Evolutionary conservation across 2,888 invertebrate genomes (phyloP).

Genomic region (Myathropa florea): DNA sequence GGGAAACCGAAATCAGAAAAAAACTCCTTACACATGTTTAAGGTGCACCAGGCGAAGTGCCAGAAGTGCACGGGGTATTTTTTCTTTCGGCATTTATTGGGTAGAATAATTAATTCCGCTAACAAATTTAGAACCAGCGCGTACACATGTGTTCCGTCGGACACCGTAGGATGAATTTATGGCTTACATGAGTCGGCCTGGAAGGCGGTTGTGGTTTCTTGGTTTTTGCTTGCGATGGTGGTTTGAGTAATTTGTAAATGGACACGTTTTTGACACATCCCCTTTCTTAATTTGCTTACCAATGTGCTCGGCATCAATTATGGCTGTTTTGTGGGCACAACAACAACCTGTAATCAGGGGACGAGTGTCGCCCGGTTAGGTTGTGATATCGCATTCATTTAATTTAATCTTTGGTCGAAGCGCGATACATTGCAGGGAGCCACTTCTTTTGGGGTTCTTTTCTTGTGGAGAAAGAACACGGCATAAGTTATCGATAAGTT

Average conservation of each 20-base stretch:
- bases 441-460: too few species aligned
- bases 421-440: too few species aligned
- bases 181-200: conserved; percentile 26
- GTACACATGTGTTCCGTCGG: conserved; percentile 17
- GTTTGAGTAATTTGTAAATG: conserved; percentile 48
- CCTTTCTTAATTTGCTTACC: conserved; percentile 9
- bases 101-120: conserved; percentile 54
- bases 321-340: background rate
- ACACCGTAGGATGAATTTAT: conserved; percentile 48
- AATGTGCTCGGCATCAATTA: conserved; percentile 21
- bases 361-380: too few species aligned
- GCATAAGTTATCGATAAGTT: too few species aligned
- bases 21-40: conserved; percentile 39
- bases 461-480: too few species aligned
- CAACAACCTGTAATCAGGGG: too few species aligned
- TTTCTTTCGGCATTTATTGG: conserved; percentile 8
- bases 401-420: too few species aligned
- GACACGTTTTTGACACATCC: conserved; percentile 56
- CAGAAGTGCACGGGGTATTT: conserved; percentile 5
- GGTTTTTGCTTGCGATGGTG: background rate
- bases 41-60: conserved; percentile 54
- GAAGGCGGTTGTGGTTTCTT: background rate
- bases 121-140: conserved; percentile 37
- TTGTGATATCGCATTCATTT: too few species aligned
- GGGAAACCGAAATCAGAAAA: conserved; percentile 11